phyloP scores from a whole-genome alignment of 1,140 invertebrate species.

The Drosophila oshimai region DNA sequence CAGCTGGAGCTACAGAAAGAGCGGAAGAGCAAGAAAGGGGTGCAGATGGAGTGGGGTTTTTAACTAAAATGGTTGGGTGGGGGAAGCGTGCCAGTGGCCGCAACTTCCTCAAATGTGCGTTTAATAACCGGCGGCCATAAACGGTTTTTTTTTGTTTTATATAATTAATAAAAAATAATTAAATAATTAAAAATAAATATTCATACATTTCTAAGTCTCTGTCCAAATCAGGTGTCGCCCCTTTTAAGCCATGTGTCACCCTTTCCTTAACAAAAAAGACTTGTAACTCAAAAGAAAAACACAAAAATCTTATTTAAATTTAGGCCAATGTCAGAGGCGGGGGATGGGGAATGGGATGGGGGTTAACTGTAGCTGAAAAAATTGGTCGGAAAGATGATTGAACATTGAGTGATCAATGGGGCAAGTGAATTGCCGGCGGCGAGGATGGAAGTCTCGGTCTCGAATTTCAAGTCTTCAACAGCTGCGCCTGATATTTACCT shows the following conservation, averaged over 20 bases:
- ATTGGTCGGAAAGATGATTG: slow-evolving; percentile 9
- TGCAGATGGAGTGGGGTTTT: neutral
- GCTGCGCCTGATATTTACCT: slow-evolving; percentile 25
- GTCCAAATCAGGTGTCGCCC: neutral
- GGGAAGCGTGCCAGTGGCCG: slow-evolving; percentile 22
- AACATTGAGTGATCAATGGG: slow-evolving; percentile 31
- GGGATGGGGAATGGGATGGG: no score
- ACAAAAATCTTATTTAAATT: neutral
- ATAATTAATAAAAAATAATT: no score
- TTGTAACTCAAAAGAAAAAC: neutral
- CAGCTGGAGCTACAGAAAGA: neutral
- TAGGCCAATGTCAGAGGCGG: slow-evolving; percentile 27
- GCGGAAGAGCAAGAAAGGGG: slow-evolving; percentile 3
- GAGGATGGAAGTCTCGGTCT: slow-evolving; percentile 25
- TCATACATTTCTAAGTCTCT: neutral
- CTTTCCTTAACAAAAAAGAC: neutral
- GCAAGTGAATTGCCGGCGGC: slow-evolving; percentile 36
- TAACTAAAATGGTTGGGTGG: neutral
- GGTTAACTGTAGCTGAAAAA: neutral
- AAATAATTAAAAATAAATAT: slow-evolving; percentile 8
- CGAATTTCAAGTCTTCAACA: slow-evolving; percentile 19
- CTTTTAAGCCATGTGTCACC: neutral
- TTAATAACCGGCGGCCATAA: neutral
- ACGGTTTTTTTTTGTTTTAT: no score
- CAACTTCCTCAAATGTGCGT: slow-evolving; percentile 17